Evolutionary conservation across 2,113 vertebrate genomes (phyloP).

Genomic region (Ammodytes dubius): DNA sequence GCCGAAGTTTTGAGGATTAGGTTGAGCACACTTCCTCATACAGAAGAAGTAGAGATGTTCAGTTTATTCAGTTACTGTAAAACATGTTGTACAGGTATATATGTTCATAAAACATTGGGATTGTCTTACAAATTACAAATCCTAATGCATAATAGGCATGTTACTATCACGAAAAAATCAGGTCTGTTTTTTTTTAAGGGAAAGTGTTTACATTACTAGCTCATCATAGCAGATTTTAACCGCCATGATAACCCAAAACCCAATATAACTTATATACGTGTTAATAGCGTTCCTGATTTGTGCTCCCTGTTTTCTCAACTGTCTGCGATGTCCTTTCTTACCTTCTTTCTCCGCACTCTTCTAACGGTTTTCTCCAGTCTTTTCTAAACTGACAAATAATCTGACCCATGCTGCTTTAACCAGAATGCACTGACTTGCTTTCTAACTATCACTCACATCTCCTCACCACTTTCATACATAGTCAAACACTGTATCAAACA

Average conservation of each 20-base stretch:
- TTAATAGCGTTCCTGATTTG: conserved; percentile 47
- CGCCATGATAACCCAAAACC: conserved; percentile 21
- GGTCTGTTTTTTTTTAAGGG: conserved; percentile 1
- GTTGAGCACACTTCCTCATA: not conserved
- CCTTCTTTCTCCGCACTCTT: conserved; percentile 55
- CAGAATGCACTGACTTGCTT: conserved; percentile 33
- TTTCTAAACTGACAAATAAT: conserved; percentile 11
- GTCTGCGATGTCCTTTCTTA: conserved; percentile 6
- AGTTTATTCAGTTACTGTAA: conserved; percentile 1
- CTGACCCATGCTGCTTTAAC: conserved; percentile 35
- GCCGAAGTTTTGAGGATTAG: not conserved
- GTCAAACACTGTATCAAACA: conserved; percentile 27
- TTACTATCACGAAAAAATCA: not conserved
- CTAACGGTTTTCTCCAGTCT: conserved; percentile 41
- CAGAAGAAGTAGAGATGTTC: not conserved
- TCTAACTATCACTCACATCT: conserved; percentile 53
- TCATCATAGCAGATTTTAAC: conserved; percentile 33
- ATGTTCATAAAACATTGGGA: not conserved
- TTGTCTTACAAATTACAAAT: not conserved
- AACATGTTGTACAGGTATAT: not conserved
- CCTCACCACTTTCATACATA: conserved; percentile 29
- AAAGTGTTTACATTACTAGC: conserved; percentile 5
- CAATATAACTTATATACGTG: not conserved
- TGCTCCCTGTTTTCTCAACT: conserved; percentile 35
- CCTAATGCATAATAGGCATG: not conserved